These are phyloP conservation scores for Hybognathus amarus DNA, from an alignment of 2,797 vertebrate species.

Conservation along the genomic window DNA sequence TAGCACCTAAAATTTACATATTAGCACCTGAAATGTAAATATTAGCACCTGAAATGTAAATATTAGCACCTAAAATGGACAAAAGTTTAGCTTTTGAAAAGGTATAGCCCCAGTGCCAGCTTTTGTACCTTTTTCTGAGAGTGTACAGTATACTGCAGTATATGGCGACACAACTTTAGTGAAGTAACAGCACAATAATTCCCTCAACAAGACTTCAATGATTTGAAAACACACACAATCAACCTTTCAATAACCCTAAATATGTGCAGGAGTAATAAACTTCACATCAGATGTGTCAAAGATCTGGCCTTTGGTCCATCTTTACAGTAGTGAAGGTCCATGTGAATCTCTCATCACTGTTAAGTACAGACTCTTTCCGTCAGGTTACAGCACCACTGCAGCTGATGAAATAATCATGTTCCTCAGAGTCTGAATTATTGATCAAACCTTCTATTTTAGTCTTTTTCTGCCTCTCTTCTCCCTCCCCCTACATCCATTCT, in stretches of 20 bases:
- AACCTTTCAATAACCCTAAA: neutral
- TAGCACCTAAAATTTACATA: too few relatives aligned
- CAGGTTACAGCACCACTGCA: conserved; percentile 42
- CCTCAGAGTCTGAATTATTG: conserved; percentile 75
- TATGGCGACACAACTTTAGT: neutral
- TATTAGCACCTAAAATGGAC: too few relatives aligned
- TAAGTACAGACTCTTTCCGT: conserved; percentile 36
- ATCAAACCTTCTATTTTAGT: conserved; percentile 78
- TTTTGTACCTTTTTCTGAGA: too few relatives aligned
- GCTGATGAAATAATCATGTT: conserved; percentile 80
- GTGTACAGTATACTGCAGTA: too few relatives aligned
- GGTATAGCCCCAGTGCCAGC: too few relatives aligned
- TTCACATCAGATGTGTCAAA: neutral
- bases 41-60: too few relatives aligned
- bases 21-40: too few relatives aligned
- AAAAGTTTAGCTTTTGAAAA: too few relatives aligned
- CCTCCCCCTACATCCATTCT: conserved; percentile 53
- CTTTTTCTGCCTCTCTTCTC: conserved; percentile 57
- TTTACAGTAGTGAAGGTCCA: neutral
- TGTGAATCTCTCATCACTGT: neutral
- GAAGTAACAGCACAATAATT: neutral
- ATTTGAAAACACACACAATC: neutral
- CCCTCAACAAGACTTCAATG: neutral
- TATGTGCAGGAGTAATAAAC: neutral
- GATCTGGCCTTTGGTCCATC: neutral